phyloP scores from a whole-genome alignment of 2,797 vertebrate genomes.

The Sparus aurata region DNA sequence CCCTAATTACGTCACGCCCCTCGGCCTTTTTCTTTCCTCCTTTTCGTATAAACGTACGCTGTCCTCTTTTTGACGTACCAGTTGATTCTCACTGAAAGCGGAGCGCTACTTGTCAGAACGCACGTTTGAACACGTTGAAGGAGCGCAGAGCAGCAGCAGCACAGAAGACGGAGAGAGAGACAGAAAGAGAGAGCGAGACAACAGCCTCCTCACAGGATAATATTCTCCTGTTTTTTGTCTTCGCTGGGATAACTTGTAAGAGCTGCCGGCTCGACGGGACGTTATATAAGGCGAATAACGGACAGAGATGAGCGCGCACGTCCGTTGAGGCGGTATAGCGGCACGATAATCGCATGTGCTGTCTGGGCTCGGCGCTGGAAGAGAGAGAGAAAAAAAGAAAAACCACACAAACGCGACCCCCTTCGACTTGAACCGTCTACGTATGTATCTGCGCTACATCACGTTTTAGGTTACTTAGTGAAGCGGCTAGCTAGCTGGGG shows the following conservation, averaged over 20 bases:
- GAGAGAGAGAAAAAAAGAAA: conserved; percentile 12
- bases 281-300: conserved; percentile 75
- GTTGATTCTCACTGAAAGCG: conserved; percentile 36
- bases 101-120: conserved; percentile 54
- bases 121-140: conserved; percentile 53
- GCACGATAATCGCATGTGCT: conserved; percentile 59
- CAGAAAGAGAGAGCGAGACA: conserved; percentile 1
- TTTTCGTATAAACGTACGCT: conserved; percentile 51
- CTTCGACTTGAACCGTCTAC: neutral
- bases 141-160: conserved; percentile 25
- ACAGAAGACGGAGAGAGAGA: neutral
- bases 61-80: conserved; percentile 41
- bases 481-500: neutral
- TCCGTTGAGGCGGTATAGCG: conserved; percentile 36
- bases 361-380: conserved; percentile 26
- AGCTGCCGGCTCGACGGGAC: conserved; percentile 1
- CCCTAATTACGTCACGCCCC: conserved; percentile 72
- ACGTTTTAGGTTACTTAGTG: conserved; percentile 24
- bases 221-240: neutral
- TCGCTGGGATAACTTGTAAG: conserved; percentile 31
- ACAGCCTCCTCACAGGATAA: conserved; percentile 33
- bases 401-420: too few relatives aligned
- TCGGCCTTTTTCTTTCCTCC: conserved; percentile 8
- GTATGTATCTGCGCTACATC: conserved; percentile 10
- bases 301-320: conserved; percentile 54